Evolutionary conservation across 2,888 invertebrate genomes (phyloP).

Genomic region (Clunio marinus): DNA sequence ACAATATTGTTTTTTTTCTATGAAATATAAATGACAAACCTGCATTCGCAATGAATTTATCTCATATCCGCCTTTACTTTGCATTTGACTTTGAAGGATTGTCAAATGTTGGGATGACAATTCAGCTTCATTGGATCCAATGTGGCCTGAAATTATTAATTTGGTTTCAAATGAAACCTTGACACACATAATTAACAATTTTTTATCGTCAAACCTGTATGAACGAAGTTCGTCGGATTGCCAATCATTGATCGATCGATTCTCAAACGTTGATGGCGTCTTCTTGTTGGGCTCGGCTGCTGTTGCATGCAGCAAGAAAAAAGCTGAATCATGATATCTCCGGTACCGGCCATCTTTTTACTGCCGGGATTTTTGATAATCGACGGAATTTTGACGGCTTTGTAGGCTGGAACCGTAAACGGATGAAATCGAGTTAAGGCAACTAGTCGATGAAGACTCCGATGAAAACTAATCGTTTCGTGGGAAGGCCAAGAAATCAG

Average conservation of each 20-base stretch:
- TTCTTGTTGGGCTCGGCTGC: slow-evolving; percentile 68
- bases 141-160: slow-evolving; percentile 63
- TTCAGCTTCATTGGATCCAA: slow-evolving; percentile 85
- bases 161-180: too few relatives aligned
- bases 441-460: too few relatives aligned
- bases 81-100: slow-evolving; percentile 90
- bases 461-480: too few relatives aligned
- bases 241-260: slow-evolving; percentile 94
- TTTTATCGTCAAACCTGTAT: slow-evolving; percentile 60
- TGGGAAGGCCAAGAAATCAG: neutral
- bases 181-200: slow-evolving; percentile 46
- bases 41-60: slow-evolving; percentile 54
- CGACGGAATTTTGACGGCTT: slow-evolving; percentile 29
- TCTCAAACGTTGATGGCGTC: slow-evolving; percentile 66
- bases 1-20: too few relatives aligned
- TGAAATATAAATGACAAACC: slow-evolving; percentile 43
- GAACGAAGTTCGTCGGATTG: slow-evolving; percentile 90
- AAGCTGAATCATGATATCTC: slow-evolving; percentile 87
- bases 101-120: slow-evolving; percentile 76
- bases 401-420: too few relatives aligned
- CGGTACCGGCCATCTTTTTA: slow-evolving; percentile 53
- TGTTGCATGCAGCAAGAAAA: slow-evolving; percentile 86
- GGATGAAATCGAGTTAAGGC: too few relatives aligned
- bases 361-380: slow-evolving; percentile 29
- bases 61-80: slow-evolving; percentile 92